Base-by-base conservation (phyloP, 2,888 invertebrate genomes). In the Caenorhabditis afra region DNA sequence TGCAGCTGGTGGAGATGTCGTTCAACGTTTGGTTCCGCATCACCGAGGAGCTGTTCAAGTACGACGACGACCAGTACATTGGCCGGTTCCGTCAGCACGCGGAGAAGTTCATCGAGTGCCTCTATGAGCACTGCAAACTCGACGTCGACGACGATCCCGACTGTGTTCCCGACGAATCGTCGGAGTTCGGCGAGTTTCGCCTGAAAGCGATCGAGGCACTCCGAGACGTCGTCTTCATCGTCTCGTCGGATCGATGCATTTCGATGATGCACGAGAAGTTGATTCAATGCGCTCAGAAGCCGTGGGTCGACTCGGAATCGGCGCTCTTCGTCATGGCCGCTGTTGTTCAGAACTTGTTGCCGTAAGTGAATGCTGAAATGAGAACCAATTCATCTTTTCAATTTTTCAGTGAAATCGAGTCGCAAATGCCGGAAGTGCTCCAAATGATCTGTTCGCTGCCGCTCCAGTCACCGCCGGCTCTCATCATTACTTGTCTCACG, bases 21-120 rank as follows among this genome's bases (percentile, higher is more conserved):
- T 99, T 98, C 91, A 95, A 96, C 91, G 93, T 97, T 75, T 99
- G 99, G 99, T 97, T 96, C 91, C 93, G 95, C 29, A 91, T 99
- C 41, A 96, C 97, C 4, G 98, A 99, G 91, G 94, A 95, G 88
- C 92, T 99, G 4, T 98, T 97, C 91, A 94, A 94, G 83, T 94
- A 96, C 90, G 94, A 94, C 87, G 94, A 95, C 86, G 93, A 94
- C 0, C 91, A 95, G n/a, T 95, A 94, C 1, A 93, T 93, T 57
- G 74, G 22, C 7, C 92, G 94, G 41, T 98, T 97, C 91, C 94
- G 94, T 89, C 96, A 97, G 0, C 95, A 96, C 90, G 94, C 97
- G 71, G 95, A 96, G 91, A 93, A 96, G 44, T 88, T 87, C 70
- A 80, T 89, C 20, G 39, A 70, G 47, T 95, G 95, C 0, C 92